Evolutionary conservation across 1,140 invertebrate species (phyloP).

Genomic region (Cataglyphis hispanica): DNA sequence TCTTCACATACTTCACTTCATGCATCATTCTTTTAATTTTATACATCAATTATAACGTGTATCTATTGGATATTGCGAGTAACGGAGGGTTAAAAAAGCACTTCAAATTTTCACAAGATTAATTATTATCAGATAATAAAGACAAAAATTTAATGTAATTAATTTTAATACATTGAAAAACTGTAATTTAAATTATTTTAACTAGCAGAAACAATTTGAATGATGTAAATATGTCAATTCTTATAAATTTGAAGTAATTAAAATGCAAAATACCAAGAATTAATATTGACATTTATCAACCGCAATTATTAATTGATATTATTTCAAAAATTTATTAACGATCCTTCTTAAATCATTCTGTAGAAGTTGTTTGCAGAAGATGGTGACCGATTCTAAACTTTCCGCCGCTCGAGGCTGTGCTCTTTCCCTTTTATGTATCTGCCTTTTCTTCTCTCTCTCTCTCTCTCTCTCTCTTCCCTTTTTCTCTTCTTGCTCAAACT

Average conservation of each 20-base stretch:
- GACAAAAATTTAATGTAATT: conserved; percentile 7
- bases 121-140: conserved; percentile 10
- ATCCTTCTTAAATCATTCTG: conserved; percentile 29
- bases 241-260: background rate
- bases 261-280: background rate
- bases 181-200: conserved; percentile 33
- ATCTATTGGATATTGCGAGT: no score
- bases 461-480: background rate
- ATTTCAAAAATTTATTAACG: background rate
- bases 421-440: conserved; percentile 50
- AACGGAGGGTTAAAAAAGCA: background rate
- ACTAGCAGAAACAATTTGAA: conserved; percentile 9
- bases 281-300: background rate
- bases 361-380: conserved; percentile 1
- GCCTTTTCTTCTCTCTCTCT: conserved; percentile 3
- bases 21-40: no score
- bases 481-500: background rate
- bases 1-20: no score
- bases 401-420: conserved; percentile 52
- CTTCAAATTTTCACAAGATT: background rate
- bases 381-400: conserved; percentile 48
- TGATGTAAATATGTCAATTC: background rate
- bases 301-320: background rate
- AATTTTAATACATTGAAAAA: conserved; percentile 8
- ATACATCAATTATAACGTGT: no score